Percentiles rank a stretch among this genome's conserved stretches.
Conservation (phyloP, 2,888 invertebrate species). For the Coleophora flavipennella region DNA sequence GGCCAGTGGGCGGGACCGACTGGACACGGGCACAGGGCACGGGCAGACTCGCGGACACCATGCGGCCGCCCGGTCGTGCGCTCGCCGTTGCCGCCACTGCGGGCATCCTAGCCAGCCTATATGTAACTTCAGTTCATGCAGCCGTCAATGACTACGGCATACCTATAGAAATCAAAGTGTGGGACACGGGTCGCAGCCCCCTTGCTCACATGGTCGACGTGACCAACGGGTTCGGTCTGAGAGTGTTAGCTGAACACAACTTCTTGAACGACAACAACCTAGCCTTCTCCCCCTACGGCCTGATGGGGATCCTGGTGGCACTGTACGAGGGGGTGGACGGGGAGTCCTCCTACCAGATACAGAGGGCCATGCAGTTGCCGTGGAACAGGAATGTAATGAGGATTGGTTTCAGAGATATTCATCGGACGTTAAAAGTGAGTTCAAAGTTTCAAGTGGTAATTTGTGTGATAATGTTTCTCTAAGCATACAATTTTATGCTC, state of each 20-base stretch:
- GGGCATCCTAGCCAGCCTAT: conserved; percentile 24
- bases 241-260: conserved; percentile 79
- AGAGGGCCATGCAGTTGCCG: conserved; percentile 79
- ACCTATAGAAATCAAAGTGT: conserved; percentile 59
- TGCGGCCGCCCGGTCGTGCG: conserved; percentile 47
- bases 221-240: conserved; percentile 81
- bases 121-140: conserved; percentile 22
- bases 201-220: conserved; percentile 85
- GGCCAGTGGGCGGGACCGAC: conserved; percentile 34
- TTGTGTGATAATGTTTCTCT: background rate
- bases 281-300: conserved; percentile 87
- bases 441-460: conserved; percentile 45
- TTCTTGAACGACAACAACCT: conserved; percentile 84
- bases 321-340: conserved; percentile 85
- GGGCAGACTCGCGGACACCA: conserved; percentile 50
- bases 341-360: conserved; percentile 80
- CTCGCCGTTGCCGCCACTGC: conserved; percentile 19
- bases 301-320: conserved; percentile 84
- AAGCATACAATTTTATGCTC: no score
- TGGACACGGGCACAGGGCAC: background rate
- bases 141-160: conserved; percentile 38
- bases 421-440: conserved; percentile 84
- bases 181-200: conserved; percentile 69
- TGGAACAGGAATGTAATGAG: conserved; percentile 81
- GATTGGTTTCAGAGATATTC: conserved; percentile 86